Conservation (phyloP, 2,888 invertebrate genomes). For the Thelaira solivaga region DNA sequence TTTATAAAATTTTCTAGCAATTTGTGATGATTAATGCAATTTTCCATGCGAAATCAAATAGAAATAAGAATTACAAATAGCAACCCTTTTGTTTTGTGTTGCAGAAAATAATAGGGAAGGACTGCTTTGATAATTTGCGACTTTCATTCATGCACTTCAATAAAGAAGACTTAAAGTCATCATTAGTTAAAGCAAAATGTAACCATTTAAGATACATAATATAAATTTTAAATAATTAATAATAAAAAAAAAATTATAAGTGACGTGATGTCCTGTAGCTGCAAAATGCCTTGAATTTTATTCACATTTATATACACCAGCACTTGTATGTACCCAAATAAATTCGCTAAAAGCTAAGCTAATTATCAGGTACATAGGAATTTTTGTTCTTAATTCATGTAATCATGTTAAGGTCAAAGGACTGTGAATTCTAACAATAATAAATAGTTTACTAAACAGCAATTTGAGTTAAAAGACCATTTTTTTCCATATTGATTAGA, state of each 20-base stretch:
- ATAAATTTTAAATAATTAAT: not conserved
- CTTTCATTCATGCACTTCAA: slow-evolving; percentile 37
- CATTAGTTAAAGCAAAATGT: slow-evolving; percentile 4
- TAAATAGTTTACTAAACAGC: too few species aligned
- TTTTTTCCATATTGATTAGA: too few species aligned
- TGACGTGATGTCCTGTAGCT: not conserved
- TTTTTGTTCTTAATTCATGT: too few species aligned
- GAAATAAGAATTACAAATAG: slow-evolving; percentile 31
- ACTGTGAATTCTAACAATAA: too few species aligned
- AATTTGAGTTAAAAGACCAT: too few species aligned
- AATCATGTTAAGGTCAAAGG: too few species aligned
- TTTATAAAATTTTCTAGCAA: slow-evolving; percentile 42
- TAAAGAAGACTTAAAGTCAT: slow-evolving; percentile 28
- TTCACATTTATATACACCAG: too few species aligned
- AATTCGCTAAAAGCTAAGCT: too few species aligned
- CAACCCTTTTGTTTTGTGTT: slow-evolving; percentile 10
- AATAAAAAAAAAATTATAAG: not conserved
- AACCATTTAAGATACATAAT: not conserved
- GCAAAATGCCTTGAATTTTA: too few species aligned
- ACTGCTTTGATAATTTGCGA: slow-evolving; percentile 29
- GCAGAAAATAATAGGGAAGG: not conserved
- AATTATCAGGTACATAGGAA: too few species aligned
- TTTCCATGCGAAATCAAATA: not conserved
- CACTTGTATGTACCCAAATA: too few species aligned
- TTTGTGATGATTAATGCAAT: slow-evolving; percentile 57